Evolutionary conservation across 2,888 invertebrate genomes (phyloP).

Genomic region (Spisula solida): DNA sequence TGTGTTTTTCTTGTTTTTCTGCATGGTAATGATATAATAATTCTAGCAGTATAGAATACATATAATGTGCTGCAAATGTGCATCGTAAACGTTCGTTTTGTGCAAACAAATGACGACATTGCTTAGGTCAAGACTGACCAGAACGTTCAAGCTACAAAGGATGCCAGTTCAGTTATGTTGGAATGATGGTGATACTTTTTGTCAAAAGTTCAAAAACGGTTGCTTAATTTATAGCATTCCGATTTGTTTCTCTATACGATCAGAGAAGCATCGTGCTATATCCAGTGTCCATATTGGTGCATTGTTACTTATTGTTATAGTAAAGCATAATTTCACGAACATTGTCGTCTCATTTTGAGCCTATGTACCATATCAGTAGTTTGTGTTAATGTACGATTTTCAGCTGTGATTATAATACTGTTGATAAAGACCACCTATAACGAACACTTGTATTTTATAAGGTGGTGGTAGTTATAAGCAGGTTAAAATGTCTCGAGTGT

Average conservation of each 20-base stretch:
- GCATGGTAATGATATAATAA: conserved; percentile 51
- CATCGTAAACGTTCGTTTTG: not conserved
- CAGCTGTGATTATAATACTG: not conserved
- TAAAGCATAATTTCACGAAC: conserved; percentile 8
- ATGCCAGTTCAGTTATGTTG: not conserved
- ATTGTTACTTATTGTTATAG: too few relatives aligned
- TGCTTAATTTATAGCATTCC: not conserved
- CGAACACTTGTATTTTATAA: too few relatives aligned
- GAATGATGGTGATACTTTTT: not conserved
- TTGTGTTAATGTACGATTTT: not conserved
- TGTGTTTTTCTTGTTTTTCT: conserved; percentile 69
- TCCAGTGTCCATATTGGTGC: not conserved
- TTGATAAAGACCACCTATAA: too few relatives aligned
- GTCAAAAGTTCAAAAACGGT: not conserved
- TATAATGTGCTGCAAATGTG: not conserved
- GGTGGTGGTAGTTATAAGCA: too few relatives aligned
- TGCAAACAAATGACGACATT: not conserved
- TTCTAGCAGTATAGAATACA: not conserved
- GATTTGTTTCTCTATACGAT: not conserved
- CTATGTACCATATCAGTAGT: not conserved
- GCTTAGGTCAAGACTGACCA: not conserved
- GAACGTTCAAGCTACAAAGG: not conserved
- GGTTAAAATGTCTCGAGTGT: too few relatives aligned
- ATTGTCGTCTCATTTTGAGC: not conserved
- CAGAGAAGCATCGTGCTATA: not conserved